Percentiles rank a stretch among this genome's conserved stretches.
Evolutionary conservation across 2,113 vertebrate genomes (phyloP).

Genomic region (Pomatorhinus ruficollis): DNA sequence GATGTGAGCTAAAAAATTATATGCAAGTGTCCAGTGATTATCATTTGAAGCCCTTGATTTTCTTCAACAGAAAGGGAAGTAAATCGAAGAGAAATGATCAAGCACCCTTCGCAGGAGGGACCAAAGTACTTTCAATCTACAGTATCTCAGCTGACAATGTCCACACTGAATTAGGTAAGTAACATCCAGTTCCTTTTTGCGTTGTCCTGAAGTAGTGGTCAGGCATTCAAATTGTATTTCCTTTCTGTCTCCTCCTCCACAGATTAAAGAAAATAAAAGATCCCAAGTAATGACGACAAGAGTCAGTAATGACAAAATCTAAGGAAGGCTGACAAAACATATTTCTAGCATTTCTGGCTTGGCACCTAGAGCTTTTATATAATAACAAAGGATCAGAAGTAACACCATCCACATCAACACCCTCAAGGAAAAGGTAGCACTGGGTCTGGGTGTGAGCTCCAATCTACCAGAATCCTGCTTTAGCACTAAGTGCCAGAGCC

Average conservation of each 20-base stretch:
- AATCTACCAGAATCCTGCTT: no score
- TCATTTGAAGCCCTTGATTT: not conserved
- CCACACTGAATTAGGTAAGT: not conserved
- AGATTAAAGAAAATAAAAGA: not conserved
- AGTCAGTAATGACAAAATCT: not conserved
- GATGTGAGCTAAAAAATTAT: not conserved
- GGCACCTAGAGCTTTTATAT: not conserved
- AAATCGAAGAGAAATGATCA: not conserved
- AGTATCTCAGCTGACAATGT: not conserved
- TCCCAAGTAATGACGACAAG: not conserved
- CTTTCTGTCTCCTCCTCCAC: not conserved
- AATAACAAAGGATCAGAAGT: not conserved
- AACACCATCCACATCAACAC: not conserved
- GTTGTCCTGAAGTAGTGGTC: not conserved
- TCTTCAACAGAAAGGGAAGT: not conserved
- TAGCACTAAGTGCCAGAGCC: not conserved
- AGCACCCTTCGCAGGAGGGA: not conserved
- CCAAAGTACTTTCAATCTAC: not conserved
- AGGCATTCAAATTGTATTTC: not conserved
- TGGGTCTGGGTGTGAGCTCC: not conserved
- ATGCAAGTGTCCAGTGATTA: not conserved
- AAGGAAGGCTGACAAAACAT: not conserved
- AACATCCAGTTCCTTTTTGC: not conserved
- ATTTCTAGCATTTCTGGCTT: not conserved
- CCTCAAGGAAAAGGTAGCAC: not conserved